Evolutionary conservation across 2,113 vertebrate species (phyloP).

Genomic region (Istiophorus platypterus): DNA sequence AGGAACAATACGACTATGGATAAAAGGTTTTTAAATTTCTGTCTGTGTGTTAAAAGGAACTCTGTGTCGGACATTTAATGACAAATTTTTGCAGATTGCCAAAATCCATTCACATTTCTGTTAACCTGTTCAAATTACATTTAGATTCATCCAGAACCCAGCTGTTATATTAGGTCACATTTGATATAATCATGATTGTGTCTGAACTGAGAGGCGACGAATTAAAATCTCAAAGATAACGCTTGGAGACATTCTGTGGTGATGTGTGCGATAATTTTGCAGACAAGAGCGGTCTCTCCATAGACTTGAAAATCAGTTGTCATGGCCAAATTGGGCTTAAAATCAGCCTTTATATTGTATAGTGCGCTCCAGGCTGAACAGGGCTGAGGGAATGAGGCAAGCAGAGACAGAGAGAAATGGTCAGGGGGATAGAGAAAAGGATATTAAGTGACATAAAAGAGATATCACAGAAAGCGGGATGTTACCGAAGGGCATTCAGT

Average conservation of each 20-base stretch:
- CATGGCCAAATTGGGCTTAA: slow-evolving; percentile 65
- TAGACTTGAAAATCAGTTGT: slow-evolving; percentile 51
- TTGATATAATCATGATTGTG: background rate
- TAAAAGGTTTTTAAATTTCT: slow-evolving; percentile 26
- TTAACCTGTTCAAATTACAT: slow-evolving; percentile 5
- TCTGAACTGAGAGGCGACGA: slow-evolving; percentile 1
- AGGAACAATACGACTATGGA: slow-evolving; percentile 19
- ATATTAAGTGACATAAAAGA: slow-evolving; percentile 79
- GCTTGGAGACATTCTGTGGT: background rate
- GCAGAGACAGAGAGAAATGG: slow-evolving; percentile 28
- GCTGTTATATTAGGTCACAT: background rate
- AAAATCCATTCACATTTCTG: slow-evolving; percentile 32
- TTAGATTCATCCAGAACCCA: background rate
- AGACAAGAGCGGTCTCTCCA: background rate
- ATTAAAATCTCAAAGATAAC: slow-evolving; percentile 19
- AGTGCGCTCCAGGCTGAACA: slow-evolving; percentile 55
- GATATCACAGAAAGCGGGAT: slow-evolving; percentile 65
- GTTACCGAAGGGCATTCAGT: slow-evolving; percentile 69
- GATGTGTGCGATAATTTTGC: background rate
- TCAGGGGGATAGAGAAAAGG: slow-evolving; percentile 56
- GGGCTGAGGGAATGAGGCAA: slow-evolving; percentile 41
- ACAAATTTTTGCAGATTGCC: slow-evolving; percentile 16
- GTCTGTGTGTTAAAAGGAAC: slow-evolving; percentile 24
- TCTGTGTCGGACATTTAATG: background rate
- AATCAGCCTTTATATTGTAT: slow-evolving; percentile 60